Evolutionary conservation across 2,888 invertebrate genomes (phyloP).

Genomic region (Beris morrisii): DNA sequence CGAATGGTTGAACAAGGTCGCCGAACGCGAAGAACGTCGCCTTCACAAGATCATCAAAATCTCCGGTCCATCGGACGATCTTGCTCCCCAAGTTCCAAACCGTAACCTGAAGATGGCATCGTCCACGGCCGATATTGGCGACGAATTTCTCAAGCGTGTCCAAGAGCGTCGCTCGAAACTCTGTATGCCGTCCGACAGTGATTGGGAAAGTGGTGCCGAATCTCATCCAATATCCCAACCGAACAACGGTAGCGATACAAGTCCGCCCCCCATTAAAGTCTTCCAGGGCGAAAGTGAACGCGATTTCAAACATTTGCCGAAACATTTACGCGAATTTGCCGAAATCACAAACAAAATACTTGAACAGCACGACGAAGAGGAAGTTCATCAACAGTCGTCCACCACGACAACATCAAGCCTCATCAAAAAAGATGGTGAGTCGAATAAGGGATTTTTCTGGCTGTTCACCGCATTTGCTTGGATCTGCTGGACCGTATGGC

Average conservation of each 20-base stretch:
- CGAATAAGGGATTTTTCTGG: conserved; percentile 52
- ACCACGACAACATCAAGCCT: conserved; percentile 48
- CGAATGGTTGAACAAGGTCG: conserved; percentile 78
- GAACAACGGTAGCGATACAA: neutral
- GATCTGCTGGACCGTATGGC: conserved; percentile 50
- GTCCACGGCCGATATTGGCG: conserved; percentile 60
- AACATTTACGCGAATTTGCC: conserved; percentile 78
- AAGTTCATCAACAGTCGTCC: conserved; percentile 40
- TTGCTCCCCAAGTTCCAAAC: conserved; percentile 41
- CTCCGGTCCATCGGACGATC: conserved; percentile 59
- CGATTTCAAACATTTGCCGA: conserved; percentile 68
- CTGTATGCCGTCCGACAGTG: conserved; percentile 67
- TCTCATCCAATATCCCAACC: conserved; percentile 56
- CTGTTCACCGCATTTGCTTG: conserved; percentile 51
- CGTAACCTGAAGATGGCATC: conserved; percentile 36
- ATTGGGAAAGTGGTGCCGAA: conserved; percentile 64
- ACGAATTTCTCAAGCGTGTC: conserved; percentile 77
- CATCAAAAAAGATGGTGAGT: conserved; percentile 59
- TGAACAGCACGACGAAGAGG: conserved; percentile 43
- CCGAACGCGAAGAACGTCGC: conserved; percentile 75
- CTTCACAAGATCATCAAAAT: conserved; percentile 80
- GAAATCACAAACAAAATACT: conserved; percentile 56
- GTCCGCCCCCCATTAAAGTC: conserved; percentile 60
- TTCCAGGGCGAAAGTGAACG: conserved; percentile 66
- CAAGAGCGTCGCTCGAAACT: conserved; percentile 71